Percentiles rank a stretch among this genome's conserved stretches.
Conservation (phyloP, 2,888 invertebrate species). For the Agrilus cyanescens region DNA sequence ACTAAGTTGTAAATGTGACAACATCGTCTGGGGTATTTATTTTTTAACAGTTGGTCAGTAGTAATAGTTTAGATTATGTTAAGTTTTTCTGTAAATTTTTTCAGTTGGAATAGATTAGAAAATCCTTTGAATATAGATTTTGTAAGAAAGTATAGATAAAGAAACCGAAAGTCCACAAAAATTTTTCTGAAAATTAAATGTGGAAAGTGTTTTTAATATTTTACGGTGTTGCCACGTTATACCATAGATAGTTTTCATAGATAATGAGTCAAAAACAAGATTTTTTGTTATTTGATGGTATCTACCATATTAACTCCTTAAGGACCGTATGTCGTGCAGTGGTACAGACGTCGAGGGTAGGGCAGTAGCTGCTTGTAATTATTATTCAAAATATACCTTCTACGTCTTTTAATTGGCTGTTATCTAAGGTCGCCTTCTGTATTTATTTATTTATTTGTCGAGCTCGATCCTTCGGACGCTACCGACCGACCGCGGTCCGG, state of each 20-base stretch:
- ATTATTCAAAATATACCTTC: slow-evolving; percentile 36
- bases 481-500: no score
- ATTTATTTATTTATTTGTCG: slow-evolving; percentile 15
- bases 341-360: slow-evolving; percentile 15
- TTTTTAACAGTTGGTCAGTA: no score
- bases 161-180: no score
- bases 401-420: slow-evolving; percentile 38
- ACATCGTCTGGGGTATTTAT: no score
- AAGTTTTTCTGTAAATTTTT: no score
- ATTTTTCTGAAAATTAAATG: no score
- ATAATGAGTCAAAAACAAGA: background rate
- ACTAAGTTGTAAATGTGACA: no score
- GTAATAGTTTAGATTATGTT: no score
- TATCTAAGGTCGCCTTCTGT: slow-evolving; percentile 25
- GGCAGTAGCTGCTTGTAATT: slow-evolving; percentile 34
- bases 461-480: slow-evolving; percentile 5
- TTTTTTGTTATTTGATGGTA: slow-evolving; percentile 4
- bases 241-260: background rate
- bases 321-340: slow-evolving; percentile 15
- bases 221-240: background rate
- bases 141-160: no score
- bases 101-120: no score
- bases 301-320: slow-evolving; percentile 6
- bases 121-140: no score
- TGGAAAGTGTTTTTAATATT: no score